phyloP scores from a whole-genome alignment of 2,797 vertebrate species.

The Tragopan temminckii region DNA sequence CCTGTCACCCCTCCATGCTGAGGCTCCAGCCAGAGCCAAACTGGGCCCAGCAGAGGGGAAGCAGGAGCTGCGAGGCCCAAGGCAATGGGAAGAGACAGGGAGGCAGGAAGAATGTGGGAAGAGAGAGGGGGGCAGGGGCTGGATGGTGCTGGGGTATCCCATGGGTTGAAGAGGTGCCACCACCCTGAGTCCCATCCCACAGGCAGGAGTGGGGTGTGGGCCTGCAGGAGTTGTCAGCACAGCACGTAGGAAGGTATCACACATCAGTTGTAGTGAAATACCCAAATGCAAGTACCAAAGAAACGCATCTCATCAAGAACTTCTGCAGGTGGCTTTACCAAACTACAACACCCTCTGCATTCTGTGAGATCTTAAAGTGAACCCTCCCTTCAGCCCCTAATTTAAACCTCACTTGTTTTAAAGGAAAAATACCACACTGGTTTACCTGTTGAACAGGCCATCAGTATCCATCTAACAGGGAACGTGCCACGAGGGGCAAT shows the following conservation, averaged over 20 bases:
- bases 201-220: neutral
- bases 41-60: neutral
- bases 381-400: neutral
- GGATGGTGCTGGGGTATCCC: rapidly evolving
- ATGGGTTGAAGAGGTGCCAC: rapidly evolving
- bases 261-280: neutral
- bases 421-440: neutral
- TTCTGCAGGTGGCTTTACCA: neutral
- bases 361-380: neutral
- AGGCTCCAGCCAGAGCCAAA: neutral
- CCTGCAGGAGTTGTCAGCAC: no score
- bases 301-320: neutral
- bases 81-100: neutral
- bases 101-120: neutral
- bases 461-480: neutral
- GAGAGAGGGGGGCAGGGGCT: rapidly evolving
- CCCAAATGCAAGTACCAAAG: neutral
- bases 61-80: neutral
- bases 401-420: neutral
- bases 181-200: rapidly evolving
- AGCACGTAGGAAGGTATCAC: neutral
- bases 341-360: neutral
- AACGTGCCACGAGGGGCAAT: neutral
- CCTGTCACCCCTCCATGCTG: no score
- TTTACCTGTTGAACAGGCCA: neutral